Base-by-base conservation (phyloP, 2,113 vertebrate species). In the Sphaerodactylus townsendi region DNA sequence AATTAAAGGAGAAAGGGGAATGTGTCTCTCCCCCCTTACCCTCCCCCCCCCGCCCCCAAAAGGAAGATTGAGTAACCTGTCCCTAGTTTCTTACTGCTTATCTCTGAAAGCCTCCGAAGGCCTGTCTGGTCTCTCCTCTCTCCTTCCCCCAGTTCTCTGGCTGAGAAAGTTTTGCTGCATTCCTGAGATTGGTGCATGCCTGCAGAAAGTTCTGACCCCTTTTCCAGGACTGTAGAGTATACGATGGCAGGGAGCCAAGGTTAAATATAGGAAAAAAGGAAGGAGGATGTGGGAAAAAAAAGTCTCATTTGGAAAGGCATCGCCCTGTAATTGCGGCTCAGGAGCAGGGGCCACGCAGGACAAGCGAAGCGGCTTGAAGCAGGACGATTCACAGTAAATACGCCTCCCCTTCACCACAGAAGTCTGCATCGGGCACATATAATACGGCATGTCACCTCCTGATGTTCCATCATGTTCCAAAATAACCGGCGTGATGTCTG, bases 141-240 rank as follows among this genome's bases (percentile, higher is more conserved):
- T 90, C 68, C 35, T 4, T 19, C n/a, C 48, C 53, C 25, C 25
- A 7, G 28, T 23, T 89, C 89, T 94, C 90, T 65, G 25, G 73
- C 25, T 85, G 91, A 83, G 88, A 89, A 69, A 83, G 83, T 84
- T 66, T 83, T 91, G 90, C 82, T 86, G 68, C 1, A 83, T 91
- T 91, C 92, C 92, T 92, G 85, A 73, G 88, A 15, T 3, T 53
- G 64, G 33, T 19, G 3, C 5, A 81, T 87, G 76, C 86, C 64
- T 85, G 83, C 85, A 85, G 72, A 28, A 85, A 87, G 89, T 90
- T 86, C 17, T 73, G 89, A 87, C 25, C 90, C 91, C 85, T 86
- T 88, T 90, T 92, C 92, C 90, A 93, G 89, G 93, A 88, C 76
- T 19, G 0, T 81, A 85, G 85, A 88, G 87, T 75, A 85, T 71